Evolutionary conservation across 2,797 vertebrate genomes (phyloP), one percentile per base, ranked within the genome.

Genomic region (Acropternis orthonyx): DNA sequence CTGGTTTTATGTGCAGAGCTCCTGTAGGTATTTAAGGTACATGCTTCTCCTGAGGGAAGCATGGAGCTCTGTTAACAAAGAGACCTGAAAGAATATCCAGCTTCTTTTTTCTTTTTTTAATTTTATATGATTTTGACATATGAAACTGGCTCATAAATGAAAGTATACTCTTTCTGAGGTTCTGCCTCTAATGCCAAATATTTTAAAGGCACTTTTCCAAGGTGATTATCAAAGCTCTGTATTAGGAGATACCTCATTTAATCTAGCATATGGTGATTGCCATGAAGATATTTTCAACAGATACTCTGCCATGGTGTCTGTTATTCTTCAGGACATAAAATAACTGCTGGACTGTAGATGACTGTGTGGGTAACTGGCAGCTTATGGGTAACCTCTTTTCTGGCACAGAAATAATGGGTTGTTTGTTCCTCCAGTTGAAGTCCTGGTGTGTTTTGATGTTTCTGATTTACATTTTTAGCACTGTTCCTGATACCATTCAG

Each of bases 401-500:
- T 96, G 95, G 92, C 95, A 92, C 52, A 62, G 69, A 90, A 95
- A 96, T 89, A 97, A 93, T 89, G 78, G 88, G 17, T 63, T 88
- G 66, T 79, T 91, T 97, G 89, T 96, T 93, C 69, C 37, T 93
- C 4, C 36, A 44, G 91, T 44, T 92, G 58, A 93, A 91, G 68
- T 91, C 67, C 48, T 86, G 77, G 92, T 86, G 67, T 93, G 62
- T 97, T 96, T 97, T 97, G 93, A 94, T 95, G 95, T 95, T 88
- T 95, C 89, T 92, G 80, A 90, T 93, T 91, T 94, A 89, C 89
- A 81, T 93, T 95, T 93, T 88, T 82, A 95, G 88, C 18, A 2
- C 77, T 76, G 62, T 73, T 86, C 32, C 44, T 87, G 89, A 90
- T 96, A 81, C 54, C 24, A 1, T 85, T 86, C 59, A 65, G 59